These are phyloP conservation scores for Cygnus atratus DNA, from an alignment of 2,113 vertebrate genomes.

Conservation along the genomic window DNA sequence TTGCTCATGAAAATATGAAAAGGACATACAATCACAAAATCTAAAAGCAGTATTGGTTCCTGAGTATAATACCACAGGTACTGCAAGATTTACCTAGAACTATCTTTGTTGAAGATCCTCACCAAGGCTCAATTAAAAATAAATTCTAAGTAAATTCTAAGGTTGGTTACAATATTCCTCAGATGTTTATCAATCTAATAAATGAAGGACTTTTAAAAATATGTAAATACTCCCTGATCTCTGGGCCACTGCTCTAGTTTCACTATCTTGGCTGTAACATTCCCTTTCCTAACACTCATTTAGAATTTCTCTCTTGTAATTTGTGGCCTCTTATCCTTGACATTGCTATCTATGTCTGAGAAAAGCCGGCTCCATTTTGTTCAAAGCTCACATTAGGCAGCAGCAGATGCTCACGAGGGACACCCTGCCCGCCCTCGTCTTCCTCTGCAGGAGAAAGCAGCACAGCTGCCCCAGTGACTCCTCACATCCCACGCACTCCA, in stretches of 20 bases:
- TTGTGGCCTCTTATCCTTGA: neutral
- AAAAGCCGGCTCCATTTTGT: neutral
- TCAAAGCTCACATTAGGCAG: neutral
- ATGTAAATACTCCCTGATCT: neutral
- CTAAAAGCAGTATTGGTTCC: neutral
- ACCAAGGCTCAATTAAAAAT: neutral
- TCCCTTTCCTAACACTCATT: neutral
- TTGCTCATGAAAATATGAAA: neutral
- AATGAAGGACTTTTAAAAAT: neutral
- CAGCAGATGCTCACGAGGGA: neutral
- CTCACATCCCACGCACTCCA: rapidly evolving
- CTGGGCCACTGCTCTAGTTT: neutral
- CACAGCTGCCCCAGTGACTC: rapidly evolving
- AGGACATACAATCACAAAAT: neutral
- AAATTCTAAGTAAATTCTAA: neutral
- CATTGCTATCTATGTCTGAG: neutral
- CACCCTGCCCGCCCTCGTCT: neutral
- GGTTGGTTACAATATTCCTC: neutral
- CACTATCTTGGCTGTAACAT: neutral
- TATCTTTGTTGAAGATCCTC: neutral
- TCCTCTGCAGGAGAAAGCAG: neutral
- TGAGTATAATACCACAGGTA: neutral
- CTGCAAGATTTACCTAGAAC: neutral
- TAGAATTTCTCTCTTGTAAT: neutral
- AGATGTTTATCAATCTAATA: neutral